Percentiles rank a stretch among this genome's conserved stretches.
Evolutionary conservation across 2,797 vertebrate genomes (phyloP).

Genomic region (Hapalemur alaotrensis): DNA sequence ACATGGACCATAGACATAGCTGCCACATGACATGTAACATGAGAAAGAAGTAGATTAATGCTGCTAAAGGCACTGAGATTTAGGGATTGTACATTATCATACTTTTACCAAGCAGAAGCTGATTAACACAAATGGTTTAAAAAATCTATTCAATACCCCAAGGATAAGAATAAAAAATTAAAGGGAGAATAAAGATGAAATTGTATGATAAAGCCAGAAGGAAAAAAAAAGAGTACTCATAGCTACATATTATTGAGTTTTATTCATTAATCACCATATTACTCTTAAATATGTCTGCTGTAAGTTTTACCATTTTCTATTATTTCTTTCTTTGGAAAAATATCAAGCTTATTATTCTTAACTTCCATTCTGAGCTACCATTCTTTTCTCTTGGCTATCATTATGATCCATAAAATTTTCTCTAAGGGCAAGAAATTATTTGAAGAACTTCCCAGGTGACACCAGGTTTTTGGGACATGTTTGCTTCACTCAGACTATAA

Average conservation of each 20-base stretch:
- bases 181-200: background rate
- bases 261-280: background rate
- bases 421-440: background rate
- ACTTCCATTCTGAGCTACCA: background rate
- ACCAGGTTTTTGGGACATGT: background rate
- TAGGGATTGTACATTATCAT: background rate
- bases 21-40: background rate
- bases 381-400: background rate
- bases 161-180: background rate
- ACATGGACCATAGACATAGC: background rate
- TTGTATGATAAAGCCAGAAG: background rate
- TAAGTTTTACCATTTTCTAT: background rate
- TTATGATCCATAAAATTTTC: background rate
- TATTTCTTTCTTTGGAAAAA: slow-evolving; percentile 20
- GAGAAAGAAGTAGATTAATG: background rate
- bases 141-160: background rate
- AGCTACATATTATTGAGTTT: background rate
- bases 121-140: background rate
- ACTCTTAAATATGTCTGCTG: background rate
- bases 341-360: background rate
- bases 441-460: background rate
- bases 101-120: background rate
- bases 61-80: background rate
- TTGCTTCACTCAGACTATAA: background rate
- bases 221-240: background rate